These are phyloP conservation scores for Anastatus disparis DNA, from an alignment of 1,140 invertebrate genomes.

Conservation along the genomic window DNA sequence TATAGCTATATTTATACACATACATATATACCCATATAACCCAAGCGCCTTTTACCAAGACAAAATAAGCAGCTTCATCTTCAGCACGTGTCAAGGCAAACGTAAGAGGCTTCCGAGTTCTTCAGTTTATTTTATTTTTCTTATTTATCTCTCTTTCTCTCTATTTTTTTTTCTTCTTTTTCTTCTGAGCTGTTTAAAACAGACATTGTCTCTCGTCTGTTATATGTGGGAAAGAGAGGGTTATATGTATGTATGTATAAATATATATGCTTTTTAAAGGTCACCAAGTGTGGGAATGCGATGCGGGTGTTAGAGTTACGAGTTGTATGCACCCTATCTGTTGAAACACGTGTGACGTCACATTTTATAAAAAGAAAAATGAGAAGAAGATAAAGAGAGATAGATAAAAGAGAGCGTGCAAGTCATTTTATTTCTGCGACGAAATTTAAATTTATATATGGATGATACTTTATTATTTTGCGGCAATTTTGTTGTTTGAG, in stretches of 20 bases:
- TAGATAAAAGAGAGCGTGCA: not conserved
- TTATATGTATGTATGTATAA: too few relatives aligned
- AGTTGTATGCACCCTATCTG: too few relatives aligned
- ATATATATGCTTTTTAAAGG: too few relatives aligned
- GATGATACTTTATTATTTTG: conserved; percentile 15
- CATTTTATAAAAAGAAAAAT: not conserved
- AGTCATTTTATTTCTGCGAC: not conserved
- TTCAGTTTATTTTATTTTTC: not conserved
- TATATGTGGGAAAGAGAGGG: too few relatives aligned
- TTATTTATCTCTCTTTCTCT: too few relatives aligned
- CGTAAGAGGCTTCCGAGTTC: not conserved
- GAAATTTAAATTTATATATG: not conserved
- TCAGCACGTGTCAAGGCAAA: not conserved
- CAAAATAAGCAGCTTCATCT: not conserved
- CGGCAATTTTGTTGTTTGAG: too few relatives aligned
- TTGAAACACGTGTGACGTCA: too few relatives aligned
- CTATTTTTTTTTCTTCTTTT: too few relatives aligned
- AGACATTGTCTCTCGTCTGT: too few relatives aligned
- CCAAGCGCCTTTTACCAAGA: not conserved
- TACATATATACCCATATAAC: too few relatives aligned
- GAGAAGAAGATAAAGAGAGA: not conserved
- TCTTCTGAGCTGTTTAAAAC: too few relatives aligned
- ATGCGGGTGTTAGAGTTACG: not conserved
- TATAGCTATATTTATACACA: too few relatives aligned
- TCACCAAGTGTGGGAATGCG: conserved; percentile 40